Conservation (phyloP, 1,140 invertebrate species). For the Bombus cullumanus region DNA sequence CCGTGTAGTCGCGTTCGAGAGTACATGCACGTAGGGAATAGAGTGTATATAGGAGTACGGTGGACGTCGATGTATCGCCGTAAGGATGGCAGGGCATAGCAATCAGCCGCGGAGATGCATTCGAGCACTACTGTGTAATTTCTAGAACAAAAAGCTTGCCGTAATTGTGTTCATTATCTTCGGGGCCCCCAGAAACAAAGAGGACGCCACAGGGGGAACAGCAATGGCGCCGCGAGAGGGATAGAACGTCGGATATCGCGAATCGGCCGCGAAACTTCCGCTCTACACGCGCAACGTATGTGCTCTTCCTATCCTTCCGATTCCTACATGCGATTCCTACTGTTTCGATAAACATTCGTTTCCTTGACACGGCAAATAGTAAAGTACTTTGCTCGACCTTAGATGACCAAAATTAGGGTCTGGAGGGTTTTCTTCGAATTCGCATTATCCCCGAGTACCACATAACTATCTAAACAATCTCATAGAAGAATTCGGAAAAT, state of each 20-base stretch:
- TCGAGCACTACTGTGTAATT: constrained; percentile 75
- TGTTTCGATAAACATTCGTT: background rate
- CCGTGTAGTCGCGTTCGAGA: background rate
- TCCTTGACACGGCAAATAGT: no score
- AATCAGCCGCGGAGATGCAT: constrained; percentile 78
- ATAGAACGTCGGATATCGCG: constrained; percentile 52
- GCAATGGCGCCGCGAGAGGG: constrained; percentile 2
- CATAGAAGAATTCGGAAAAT: background rate
- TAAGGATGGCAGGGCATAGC: constrained; percentile 68
- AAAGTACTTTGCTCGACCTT: background rate
- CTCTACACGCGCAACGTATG: background rate
- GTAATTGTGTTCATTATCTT: constrained; percentile 80
- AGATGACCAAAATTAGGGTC: background rate
- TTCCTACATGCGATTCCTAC: background rate
- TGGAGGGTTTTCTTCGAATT: background rate
- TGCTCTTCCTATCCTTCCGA: background rate
- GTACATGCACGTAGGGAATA: background rate
- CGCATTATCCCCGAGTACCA: background rate
- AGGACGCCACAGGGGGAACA: constrained; percentile 30
- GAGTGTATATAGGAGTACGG: constrained; percentile 43
- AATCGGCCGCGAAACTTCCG: constrained; percentile 53
- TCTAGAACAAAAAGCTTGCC: constrained; percentile 77
- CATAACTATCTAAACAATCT: background rate
- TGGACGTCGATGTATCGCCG: constrained; percentile 49
- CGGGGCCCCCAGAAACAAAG: constrained; percentile 72